Percentiles rank a stretch among this genome's conserved stretches.
phyloP scores from a whole-genome alignment of 2,797 vertebrate species.

The Danio aesculapii region DNA sequence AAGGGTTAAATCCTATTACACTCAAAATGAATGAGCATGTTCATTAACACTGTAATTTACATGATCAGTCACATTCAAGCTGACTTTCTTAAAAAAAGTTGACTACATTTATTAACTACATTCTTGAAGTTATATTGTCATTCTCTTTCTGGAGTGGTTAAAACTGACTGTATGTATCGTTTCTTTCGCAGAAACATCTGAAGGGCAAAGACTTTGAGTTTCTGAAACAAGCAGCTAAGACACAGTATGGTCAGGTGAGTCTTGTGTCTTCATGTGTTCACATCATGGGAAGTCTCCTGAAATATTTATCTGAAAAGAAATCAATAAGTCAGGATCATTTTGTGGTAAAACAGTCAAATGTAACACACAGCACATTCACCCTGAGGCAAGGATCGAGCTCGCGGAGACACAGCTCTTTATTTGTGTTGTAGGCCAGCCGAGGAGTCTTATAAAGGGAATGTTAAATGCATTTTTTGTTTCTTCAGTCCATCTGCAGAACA shows the following conservation, averaged over 20 bases:
- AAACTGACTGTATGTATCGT: conserved; percentile 30
- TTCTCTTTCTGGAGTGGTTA: neutral
- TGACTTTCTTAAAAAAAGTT: neutral
- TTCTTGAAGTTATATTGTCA: neutral
- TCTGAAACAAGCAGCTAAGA: conserved; percentile 79
- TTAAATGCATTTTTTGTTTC: conserved; percentile 25
- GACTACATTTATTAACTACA: neutral
- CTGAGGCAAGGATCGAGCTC: conserved; percentile 43
- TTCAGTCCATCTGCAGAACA: neutral
- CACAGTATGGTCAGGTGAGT: conserved; percentile 89
- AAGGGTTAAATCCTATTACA: neutral
- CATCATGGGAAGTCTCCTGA: conserved; percentile 44
- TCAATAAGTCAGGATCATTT: conserved; percentile 52
- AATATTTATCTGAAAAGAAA: conserved; percentile 58
- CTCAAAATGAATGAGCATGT: neutral
- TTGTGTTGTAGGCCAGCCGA: conserved; percentile 5
- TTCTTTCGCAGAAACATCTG: conserved; percentile 81
- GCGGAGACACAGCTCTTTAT: neutral
- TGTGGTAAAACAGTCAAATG: conserved; percentile 37
- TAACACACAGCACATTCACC: conserved; percentile 36
- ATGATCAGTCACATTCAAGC: neutral
- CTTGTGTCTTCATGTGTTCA: conserved; percentile 16
- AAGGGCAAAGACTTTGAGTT: conserved; percentile 85
- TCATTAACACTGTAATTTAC: neutral
- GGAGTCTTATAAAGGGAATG: conserved; percentile 32